Conservation (phyloP, 2,113 vertebrate genomes). For the Chascanopsetta lugubris region DNA sequence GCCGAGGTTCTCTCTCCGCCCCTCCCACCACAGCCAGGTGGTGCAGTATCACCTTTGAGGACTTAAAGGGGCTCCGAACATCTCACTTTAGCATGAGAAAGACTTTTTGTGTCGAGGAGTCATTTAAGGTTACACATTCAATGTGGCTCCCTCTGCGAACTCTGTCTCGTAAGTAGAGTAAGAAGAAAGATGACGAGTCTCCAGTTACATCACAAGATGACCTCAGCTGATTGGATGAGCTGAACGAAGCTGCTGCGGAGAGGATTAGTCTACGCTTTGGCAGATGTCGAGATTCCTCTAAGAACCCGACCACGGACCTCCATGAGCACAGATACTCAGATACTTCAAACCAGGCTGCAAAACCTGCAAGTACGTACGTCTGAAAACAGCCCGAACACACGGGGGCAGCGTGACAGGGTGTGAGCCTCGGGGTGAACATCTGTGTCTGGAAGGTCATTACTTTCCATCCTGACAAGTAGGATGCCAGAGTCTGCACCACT, state of each 20-base stretch:
- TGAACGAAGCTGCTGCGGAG: neutral
- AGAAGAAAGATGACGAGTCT: slow-evolving; percentile 14
- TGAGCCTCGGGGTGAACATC: neutral
- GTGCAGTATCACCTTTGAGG: no score
- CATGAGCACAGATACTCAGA: slow-evolving; percentile 3
- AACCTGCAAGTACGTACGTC: neutral
- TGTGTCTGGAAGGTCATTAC: neutral
- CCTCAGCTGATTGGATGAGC: slow-evolving; percentile 25
- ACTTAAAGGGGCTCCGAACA: no score
- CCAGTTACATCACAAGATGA: slow-evolving; percentile 36
- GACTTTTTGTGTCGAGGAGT: neutral
- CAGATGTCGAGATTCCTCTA: slow-evolving; percentile 21
- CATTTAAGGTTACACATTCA: neutral
- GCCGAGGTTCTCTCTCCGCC: no score
- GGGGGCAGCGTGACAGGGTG: neutral
- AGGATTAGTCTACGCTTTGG: slow-evolving; percentile 37
- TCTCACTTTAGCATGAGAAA: no score
- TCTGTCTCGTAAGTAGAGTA: neutral
- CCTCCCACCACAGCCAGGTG: no score
- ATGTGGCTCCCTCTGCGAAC: neutral
- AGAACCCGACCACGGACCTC: slow-evolving; percentile 31
- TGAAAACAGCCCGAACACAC: neutral
- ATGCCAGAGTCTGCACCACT: neutral
- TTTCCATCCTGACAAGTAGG: neutral
- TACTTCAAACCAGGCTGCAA: neutral